Evolutionary conservation across 2,113 vertebrate genomes (phyloP).

Genomic region (Melanotaenia duboulayi): DNA sequence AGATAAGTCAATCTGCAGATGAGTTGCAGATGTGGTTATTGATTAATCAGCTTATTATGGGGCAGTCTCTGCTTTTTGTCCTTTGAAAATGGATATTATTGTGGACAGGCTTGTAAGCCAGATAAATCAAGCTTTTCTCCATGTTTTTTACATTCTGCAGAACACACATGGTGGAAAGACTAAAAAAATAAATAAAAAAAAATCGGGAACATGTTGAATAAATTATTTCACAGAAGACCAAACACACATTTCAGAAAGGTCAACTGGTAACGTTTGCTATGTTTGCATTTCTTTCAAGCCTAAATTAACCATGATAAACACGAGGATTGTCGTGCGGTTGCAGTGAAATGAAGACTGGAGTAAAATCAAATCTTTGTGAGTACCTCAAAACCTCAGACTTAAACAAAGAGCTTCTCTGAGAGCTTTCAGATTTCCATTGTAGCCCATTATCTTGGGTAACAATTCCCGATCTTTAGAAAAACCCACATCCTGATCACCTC

Average conservation of each 20-base stretch:
- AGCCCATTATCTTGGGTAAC: constrained; percentile 33
- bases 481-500: constrained; percentile 28
- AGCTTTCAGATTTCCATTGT: constrained; percentile 31
- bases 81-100: not conserved
- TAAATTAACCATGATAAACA: constrained; percentile 1
- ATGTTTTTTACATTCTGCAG: too few species aligned
- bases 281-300: not conserved
- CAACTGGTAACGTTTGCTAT: not conserved
- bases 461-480: constrained; percentile 31
- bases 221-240: not conserved
- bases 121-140: not conserved
- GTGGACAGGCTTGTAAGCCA: not conserved
- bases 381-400: constrained; percentile 21
- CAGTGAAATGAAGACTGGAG: not conserved
- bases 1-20: too few species aligned
- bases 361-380: constrained; percentile 21
- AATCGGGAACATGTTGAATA: not conserved
- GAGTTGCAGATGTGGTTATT: too few species aligned
- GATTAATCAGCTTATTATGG: too few species aligned
- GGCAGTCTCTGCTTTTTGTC: not conserved
- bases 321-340: not conserved
- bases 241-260: constrained; percentile 1
- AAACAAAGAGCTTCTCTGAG: constrained; percentile 31
- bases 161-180: too few species aligned
- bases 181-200: not conserved